Base-by-base conservation (phyloP, 2,113 vertebrate genomes). In the Eurystomus gularis region DNA sequence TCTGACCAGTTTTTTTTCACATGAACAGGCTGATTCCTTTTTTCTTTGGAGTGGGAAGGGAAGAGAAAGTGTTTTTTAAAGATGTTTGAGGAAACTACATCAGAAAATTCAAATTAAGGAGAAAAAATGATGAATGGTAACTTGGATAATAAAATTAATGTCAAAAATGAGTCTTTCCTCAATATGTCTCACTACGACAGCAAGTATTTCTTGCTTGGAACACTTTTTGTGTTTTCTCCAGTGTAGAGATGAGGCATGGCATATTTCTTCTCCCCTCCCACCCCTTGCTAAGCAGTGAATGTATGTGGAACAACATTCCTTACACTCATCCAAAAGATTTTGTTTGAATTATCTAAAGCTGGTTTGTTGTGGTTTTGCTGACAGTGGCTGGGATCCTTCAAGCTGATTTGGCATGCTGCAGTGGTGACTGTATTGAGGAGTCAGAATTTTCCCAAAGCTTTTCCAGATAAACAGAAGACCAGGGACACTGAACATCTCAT, bases 401-500 rank as follows among this genome's bases (percentile, higher is more conserved):
- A 88, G 71, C 64, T 76, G 60, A 58, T 77, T 86, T 94, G 84
- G 90, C 92, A 58, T 96, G 91, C 86, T 89, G 52, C 90, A 90
- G 72, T 46, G 42, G 73, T 94, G 83, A 82, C 88, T 91, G 19
- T n/a, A 7, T 80, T 70, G 76, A 80, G 61, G 54, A 91, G 44
- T 94, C 75, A 71, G 91, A 86, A 39, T 90, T 96, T 97, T 97
- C 93, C 91, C 88, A 91, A 66, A 94, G 60, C 76, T 77, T 73
- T 85, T 81, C 70, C 60, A 95, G 90, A 93, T 90, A 85, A 94
- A 88, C 65, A 46, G 46, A 82, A 42, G 49, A 82, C 29, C 13
- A 31, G 92, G 77, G 79, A 91, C 83, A 58, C 42, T 55, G n/a
- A 62, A 23, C 3, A 28, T 88, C 86, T 91, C 88, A 11, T 83